Evolutionary conservation across 2,113 vertebrate species (phyloP).

Genomic region (Catharus fuscescens): DNA sequence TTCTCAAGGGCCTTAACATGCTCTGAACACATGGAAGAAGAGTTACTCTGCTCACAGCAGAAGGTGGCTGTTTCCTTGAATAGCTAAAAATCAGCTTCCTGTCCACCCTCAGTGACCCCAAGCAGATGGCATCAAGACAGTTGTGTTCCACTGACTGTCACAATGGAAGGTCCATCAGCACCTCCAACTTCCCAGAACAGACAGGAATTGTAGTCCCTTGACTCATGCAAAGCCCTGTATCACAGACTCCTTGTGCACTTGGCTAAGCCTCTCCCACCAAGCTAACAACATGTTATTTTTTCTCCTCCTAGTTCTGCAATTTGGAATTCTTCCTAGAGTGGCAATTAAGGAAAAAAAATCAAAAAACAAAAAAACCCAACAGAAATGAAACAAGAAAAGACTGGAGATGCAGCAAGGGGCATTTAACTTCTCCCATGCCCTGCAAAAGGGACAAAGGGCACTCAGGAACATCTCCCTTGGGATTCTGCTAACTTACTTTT

Average conservation of each 20-base stretch:
- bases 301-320: background rate
- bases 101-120: background rate
- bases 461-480: background rate
- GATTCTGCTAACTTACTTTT: background rate
- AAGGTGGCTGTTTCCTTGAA: background rate
- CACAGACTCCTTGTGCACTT: background rate
- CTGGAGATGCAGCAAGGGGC: background rate
- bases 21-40: background rate
- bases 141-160: background rate
- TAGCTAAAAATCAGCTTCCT: background rate
- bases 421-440: background rate
- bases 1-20: background rate
- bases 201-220: background rate
- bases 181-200: background rate
- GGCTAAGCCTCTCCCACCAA: constrained; percentile 4
- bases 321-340: constrained; percentile 1
- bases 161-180: background rate
- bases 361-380: background rate
- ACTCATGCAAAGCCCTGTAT: background rate
- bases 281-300: background rate
- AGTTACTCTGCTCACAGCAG: background rate
- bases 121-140: background rate
- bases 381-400: background rate
- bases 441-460: background rate
- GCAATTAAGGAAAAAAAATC: background rate